These are phyloP conservation scores for Drosophila greeni DNA, from an alignment of 2,888 invertebrate genomes.

Conservation along the genomic window DNA sequence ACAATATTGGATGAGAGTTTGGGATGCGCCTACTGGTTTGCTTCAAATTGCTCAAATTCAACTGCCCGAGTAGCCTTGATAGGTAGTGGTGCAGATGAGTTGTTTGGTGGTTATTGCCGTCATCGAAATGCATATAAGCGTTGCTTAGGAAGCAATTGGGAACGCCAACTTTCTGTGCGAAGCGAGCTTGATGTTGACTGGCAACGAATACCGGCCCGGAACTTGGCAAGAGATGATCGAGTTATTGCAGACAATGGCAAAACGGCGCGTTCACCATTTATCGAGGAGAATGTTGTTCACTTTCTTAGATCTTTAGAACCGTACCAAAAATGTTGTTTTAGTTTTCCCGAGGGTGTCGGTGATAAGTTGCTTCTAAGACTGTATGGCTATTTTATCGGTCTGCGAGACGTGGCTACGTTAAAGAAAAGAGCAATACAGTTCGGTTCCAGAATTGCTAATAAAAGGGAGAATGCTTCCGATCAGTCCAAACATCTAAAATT, in stretches of 20 bases:
- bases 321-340: conserved; percentile 81
- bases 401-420: conserved; percentile 82
- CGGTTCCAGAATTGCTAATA: conserved; percentile 95
- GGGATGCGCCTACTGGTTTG: conserved; percentile 98
- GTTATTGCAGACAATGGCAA: conserved; percentile 93
- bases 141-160: conserved; percentile 75
- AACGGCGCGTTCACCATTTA: conserved; percentile 89
- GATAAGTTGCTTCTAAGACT: conserved; percentile 93
- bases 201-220: conserved; percentile 90
- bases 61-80: conserved; percentile 80
- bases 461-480: conserved; percentile 91
- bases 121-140: conserved; percentile 87
- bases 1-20: conserved; percentile 97
- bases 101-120: conserved; percentile 95
- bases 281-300: conserved; percentile 85
- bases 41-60: conserved; percentile 80
- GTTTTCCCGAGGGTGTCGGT: conserved; percentile 86
- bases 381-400: conserved; percentile 84
- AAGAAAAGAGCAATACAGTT: conserved; percentile 98
- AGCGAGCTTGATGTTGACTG: conserved; percentile 88
- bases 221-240: conserved; percentile 96
- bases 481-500: conserved; percentile 80
- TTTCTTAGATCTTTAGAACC: conserved; percentile 83
- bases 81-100: conserved; percentile 98
- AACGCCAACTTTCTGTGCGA: conserved; percentile 80